Conservation (phyloP, 2,888 invertebrate genomes). For the Gastracanthus pulcherrimus region DNA sequence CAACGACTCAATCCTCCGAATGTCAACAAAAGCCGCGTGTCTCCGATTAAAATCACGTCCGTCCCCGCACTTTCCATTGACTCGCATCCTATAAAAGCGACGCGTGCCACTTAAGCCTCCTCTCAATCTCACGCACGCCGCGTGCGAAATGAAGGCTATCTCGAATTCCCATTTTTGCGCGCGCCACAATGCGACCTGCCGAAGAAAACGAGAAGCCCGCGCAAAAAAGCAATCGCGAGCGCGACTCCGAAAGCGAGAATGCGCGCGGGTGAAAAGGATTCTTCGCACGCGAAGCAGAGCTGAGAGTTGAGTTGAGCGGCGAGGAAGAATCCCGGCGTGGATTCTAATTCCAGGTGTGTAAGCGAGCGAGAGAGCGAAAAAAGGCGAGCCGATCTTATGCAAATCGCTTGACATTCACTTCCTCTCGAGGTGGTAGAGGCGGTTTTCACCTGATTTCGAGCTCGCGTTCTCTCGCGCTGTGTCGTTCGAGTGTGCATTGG, state of each 20-base stretch:
- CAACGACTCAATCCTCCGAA: not conserved
- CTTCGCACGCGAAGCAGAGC: not conserved
- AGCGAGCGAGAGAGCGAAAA: not conserved
- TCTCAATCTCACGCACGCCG: not conserved
- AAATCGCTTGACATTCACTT: constrained; percentile 45
- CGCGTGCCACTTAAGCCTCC: constrained; percentile 25
- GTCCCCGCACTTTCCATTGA: constrained; percentile 28
- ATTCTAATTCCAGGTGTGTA: constrained; percentile 4
- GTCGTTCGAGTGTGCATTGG: too few relatives aligned
- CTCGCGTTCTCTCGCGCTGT: not conserved
- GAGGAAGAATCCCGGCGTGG: constrained; percentile 1
- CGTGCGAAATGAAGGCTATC: constrained; percentile 24
- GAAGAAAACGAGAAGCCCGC: not conserved
- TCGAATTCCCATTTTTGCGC: constrained; percentile 13
- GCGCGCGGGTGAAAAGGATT: constrained; percentile 30
- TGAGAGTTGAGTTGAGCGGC: not conserved
- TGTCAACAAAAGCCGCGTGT: constrained; percentile 19
- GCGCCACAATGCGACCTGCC: not conserved
- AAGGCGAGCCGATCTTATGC: constrained; percentile 31
- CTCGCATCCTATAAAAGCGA: not conserved
- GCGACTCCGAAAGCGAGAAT: constrained; percentile 42
- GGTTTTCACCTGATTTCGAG: constrained; percentile 30
- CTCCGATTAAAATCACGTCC: constrained; percentile 31
- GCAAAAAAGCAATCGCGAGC: constrained; percentile 8
- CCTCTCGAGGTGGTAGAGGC: not conserved